Percentiles rank a stretch among this genome's conserved stretches.
Evolutionary conservation across 2,113 vertebrate genomes (phyloP).

Genomic region (western clawed frog (Xenopus tropicalis)): UCB_Xtro_10.0 CM004447.2:162504501-162505000

Average conservation of each 20-base stretch:
- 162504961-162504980: too few species aligned
- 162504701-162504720: constrained; percentile 57
- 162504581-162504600: neutral
- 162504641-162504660: constrained; percentile 73
- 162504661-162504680: constrained; percentile 63
- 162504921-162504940: too few species aligned
- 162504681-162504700: neutral
- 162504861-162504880: neutral
- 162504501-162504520: neutral
- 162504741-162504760: constrained; percentile 57
- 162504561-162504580: constrained; percentile 77
- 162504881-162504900: too few species aligned
- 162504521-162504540: neutral
- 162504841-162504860: constrained; percentile 56
- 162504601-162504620: neutral
- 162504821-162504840: neutral
- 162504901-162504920: too few species aligned
- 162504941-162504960: too few species aligned
- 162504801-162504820: constrained; percentile 54
- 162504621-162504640: too few species aligned
- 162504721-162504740: neutral
- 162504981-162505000: too few species aligned
- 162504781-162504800: constrained; percentile 18
- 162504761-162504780: neutral
- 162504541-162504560: too few species aligned